phyloP scores from a whole-genome alignment of 2,113 vertebrate species.

The Scalopus aquaticus region DNA sequence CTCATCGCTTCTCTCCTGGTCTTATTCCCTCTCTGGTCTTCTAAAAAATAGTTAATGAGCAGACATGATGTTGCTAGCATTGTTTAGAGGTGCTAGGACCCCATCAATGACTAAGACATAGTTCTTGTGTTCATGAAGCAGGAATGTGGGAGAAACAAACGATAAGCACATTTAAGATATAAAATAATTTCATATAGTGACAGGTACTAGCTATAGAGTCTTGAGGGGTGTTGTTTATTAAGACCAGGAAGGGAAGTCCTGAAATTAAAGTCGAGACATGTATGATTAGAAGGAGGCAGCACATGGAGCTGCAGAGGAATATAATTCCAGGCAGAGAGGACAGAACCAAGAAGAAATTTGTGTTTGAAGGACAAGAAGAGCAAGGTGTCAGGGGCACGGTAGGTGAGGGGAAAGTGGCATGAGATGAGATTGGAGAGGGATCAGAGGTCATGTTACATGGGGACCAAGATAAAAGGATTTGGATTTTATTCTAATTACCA shows the following conservation, averaged over 20 bases:
- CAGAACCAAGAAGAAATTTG: background rate
- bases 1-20: background rate
- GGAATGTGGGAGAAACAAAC: background rate
- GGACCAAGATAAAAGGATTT: background rate
- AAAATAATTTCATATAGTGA: background rate
- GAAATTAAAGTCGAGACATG: background rate
- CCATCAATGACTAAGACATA: background rate
- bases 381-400: background rate
- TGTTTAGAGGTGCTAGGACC: background rate
- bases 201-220: background rate
- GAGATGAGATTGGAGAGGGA: background rate
- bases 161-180: background rate
- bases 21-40: background rate
- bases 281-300: background rate
- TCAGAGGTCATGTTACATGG: background rate
- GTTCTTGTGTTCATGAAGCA: background rate
- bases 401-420: background rate
- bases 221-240: background rate
- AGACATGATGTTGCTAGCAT: background rate
- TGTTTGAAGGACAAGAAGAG: background rate
- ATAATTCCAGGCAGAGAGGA: background rate
- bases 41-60: background rate
- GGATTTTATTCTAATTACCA: constrained; percentile 25
- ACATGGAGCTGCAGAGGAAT: background rate
- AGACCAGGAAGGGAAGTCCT: background rate